Conservation (phyloP, 2,113 vertebrate genomes). For the Sarotherodon lohbergeri region DNA sequence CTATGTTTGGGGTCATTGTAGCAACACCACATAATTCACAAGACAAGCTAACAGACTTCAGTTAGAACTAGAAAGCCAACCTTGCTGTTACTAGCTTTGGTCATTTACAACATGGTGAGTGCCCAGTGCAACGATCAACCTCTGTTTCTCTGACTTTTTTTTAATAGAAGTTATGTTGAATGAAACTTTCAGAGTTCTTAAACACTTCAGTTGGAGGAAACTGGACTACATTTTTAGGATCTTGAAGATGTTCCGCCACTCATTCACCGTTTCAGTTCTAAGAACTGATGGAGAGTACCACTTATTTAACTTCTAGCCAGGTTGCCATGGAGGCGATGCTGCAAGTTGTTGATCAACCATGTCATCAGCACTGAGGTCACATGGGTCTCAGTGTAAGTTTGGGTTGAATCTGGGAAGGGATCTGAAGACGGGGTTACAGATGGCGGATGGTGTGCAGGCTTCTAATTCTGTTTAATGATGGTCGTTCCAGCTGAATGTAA, state of each 20-base stretch:
- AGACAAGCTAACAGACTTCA: background rate
- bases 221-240: background rate
- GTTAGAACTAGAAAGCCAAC: background rate
- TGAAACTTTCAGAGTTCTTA: background rate
- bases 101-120: background rate
- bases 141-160: background rate
- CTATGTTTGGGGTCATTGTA: fast-evolving
- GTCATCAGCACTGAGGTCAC: background rate
- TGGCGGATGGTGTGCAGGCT: background rate
- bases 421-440: background rate
- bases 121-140: background rate
- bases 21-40: background rate
- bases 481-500: too few relatives aligned
- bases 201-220: background rate
- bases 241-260: background rate
- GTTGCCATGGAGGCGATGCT: background rate
- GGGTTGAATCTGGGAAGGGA: background rate
- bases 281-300: background rate
- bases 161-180: background rate
- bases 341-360: background rate
- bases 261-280: background rate
- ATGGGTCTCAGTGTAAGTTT: background rate
- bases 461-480: too few relatives aligned
- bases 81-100: background rate
- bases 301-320: background rate